phyloP scores from a whole-genome alignment of 2,888 invertebrate genomes.

The Teinopalpus imperialis region DNA sequence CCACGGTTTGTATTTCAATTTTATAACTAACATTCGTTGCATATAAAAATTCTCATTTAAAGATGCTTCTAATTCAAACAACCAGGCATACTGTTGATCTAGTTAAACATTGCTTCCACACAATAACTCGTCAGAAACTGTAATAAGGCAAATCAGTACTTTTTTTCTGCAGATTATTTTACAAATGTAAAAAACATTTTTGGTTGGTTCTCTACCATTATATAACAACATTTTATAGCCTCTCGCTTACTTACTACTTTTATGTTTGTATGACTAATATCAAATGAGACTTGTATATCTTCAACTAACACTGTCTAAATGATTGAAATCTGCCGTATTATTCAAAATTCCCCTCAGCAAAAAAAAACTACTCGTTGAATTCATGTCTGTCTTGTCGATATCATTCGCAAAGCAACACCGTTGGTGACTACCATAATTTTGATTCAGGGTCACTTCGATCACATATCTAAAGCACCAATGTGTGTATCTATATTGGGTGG shows the following conservation, averaged over 20 bases:
- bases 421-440: slow-evolving; percentile 27
- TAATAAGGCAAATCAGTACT: slow-evolving; percentile 26
- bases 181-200: slow-evolving; percentile 30
- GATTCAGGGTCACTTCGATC: slow-evolving; percentile 66
- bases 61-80: too few species aligned
- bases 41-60: too few species aligned
- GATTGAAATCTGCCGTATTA: slow-evolving; percentile 19
- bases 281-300: slow-evolving; percentile 19
- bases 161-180: slow-evolving; percentile 15
- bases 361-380: too few species aligned
- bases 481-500: too few species aligned
- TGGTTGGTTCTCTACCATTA: slow-evolving; percentile 34
- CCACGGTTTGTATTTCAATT: too few species aligned
- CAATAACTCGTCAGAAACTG: slow-evolving; percentile 18
- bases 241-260: slow-evolving; percentile 42
- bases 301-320: slow-evolving; percentile 26
- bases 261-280: slow-evolving; percentile 27
- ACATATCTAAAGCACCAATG: slow-evolving; percentile 65
- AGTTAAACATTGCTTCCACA: slow-evolving; percentile 17
- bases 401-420: slow-evolving; percentile 5
- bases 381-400: background rate
- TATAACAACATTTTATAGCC: slow-evolving; percentile 45
- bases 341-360: too few species aligned
- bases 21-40: too few species aligned
- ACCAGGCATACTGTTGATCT: slow-evolving; percentile 6